These are phyloP conservation scores for Nomada fucata DNA, from an alignment of 2,888 invertebrate species.

Conservation along the genomic window DNA sequence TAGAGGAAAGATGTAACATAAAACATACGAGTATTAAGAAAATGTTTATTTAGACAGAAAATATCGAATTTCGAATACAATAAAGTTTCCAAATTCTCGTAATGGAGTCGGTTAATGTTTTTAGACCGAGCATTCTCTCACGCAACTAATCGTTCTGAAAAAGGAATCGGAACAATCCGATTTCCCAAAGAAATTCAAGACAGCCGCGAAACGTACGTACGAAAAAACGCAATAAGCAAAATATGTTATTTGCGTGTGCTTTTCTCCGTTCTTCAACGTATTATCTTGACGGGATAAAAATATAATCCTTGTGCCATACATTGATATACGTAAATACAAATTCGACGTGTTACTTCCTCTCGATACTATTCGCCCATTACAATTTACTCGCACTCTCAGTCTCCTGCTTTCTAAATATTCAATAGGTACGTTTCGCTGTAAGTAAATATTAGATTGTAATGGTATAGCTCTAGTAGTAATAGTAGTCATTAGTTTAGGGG, in stretches of 20 bases:
- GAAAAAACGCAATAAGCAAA: slow-evolving; percentile 3
- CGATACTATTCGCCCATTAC: slow-evolving; percentile 37
- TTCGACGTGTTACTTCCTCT: slow-evolving; percentile 58
- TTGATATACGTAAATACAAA: slow-evolving; percentile 66
- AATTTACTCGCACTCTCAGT: slow-evolving; percentile 62
- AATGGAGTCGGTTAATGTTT: slow-evolving; percentile 34
- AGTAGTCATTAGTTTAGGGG: slow-evolving; percentile 31
- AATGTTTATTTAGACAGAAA: slow-evolving; percentile 59
- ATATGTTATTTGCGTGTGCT: not conserved
- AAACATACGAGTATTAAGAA: slow-evolving; percentile 41
- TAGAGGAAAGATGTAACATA: not conserved
- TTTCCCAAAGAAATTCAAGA: not conserved
- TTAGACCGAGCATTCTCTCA: slow-evolving; percentile 43
- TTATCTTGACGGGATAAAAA: slow-evolving; percentile 55
- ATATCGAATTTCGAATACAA: slow-evolving; percentile 57
- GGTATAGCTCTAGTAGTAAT: slow-evolving; percentile 43
- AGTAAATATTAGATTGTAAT: slow-evolving; percentile 50
- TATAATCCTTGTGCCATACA: slow-evolving; percentile 72
- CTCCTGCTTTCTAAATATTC: slow-evolving; percentile 59
- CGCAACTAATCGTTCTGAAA: not conserved
- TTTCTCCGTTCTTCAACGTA: slow-evolving; percentile 10
- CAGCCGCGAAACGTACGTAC: not conserved
- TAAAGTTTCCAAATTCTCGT: slow-evolving; percentile 45
- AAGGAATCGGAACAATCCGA: slow-evolving; percentile 10
- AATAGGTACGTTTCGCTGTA: slow-evolving; percentile 43